Evolutionary conservation across 2,888 invertebrate species (phyloP), one percentile per base, ranked within the genome.

Genomic region (Prosopocoilus inquinatus): DNA sequence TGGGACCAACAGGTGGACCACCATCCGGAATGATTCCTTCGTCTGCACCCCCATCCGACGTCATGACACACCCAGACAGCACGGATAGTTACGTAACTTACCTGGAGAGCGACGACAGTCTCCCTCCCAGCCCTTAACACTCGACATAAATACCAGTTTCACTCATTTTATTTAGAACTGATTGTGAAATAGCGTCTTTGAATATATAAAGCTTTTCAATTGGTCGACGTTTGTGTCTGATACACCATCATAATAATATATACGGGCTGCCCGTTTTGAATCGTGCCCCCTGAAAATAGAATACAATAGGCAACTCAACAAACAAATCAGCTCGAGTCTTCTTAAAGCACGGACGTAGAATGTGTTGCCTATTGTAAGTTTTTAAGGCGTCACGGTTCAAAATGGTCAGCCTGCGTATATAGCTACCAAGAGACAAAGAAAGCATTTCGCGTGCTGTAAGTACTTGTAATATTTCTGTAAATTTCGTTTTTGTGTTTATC

Each of bases 81-180:
- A 88, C 89, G 52, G 90, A 94, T 79, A 93, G 92, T 76, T 94
- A 93, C 81, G 94, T 94, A 63, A 94, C 94, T 58, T 94, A 93
- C 81, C 85, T 94, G 68, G 94, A 94, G 78, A 93, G 92, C 78
- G 94, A 94, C 80, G 88, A 88, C 74, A 87, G 87, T 73, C 81
- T 88, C 67, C 86, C 87, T 47, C 86, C 87, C 64, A 88, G 88
- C 69, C 88, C 88, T 82, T 88, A 88, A 78, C 79, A 71, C 60
- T 52, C 35, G 53, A 53, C 39, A 47, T 53, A 50, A 53, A 53
- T 57, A 47, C 46, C 41, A 15, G 9, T 41, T 41, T 28, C 20
- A 15, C 41, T 41, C 41, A 9, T 15, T 41, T 41, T 15, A 16
- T 41, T 41, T 41, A 15, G 41, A 41, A 41, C 41, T 41, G 12